A percentile compares a stretch with the other conserved stretches of the same genome.
Evolutionary conservation across 1,140 invertebrate genomes (phyloP).

Genomic region (Monomorium pharaonis): DNA sequence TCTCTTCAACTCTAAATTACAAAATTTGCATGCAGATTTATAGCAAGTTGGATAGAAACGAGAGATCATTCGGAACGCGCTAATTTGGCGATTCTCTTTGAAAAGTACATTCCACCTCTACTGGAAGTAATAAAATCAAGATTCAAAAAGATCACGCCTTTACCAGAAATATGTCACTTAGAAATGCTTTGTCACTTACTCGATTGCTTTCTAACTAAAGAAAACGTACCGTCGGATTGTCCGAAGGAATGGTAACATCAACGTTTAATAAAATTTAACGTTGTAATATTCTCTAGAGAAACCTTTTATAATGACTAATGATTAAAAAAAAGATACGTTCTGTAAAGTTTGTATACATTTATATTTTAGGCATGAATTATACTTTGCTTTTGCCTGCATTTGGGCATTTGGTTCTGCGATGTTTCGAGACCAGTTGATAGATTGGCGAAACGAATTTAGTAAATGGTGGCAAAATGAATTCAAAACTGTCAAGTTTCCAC

Average conservation of each 20-base stretch:
- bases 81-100: conserved; percentile 94
- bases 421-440: conserved; percentile 94
- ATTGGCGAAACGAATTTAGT: conserved; percentile 97
- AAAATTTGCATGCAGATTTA: conserved; percentile 86
- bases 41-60: conserved; percentile 97
- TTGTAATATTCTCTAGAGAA: not conserved
- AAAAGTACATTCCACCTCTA: conserved; percentile 96
- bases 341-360: not conserved
- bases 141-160: conserved; percentile 96
- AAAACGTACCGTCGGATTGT: conserved; percentile 93
- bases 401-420: conserved; percentile 97
- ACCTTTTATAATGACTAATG: not conserved
- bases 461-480: conserved; percentile 97
- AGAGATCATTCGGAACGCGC: conserved; percentile 90
- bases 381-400: conserved; percentile 96
- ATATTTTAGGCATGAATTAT: conserved; percentile 91
- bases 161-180: conserved; percentile 96
- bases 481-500: conserved; percentile 95
- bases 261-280: not conserved
- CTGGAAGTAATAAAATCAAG: conserved; percentile 91
- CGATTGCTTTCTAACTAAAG: conserved; percentile 93
- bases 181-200: conserved; percentile 96
- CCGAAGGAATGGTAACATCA: conserved; percentile 92
- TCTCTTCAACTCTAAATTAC: not conserved
- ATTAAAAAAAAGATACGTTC: not conserved